Percentiles rank a stretch among this genome's conserved stretches.
Evolutionary conservation across 2,113 vertebrate species (phyloP).

Genomic region (Gnathonemus longibarbis): DNA sequence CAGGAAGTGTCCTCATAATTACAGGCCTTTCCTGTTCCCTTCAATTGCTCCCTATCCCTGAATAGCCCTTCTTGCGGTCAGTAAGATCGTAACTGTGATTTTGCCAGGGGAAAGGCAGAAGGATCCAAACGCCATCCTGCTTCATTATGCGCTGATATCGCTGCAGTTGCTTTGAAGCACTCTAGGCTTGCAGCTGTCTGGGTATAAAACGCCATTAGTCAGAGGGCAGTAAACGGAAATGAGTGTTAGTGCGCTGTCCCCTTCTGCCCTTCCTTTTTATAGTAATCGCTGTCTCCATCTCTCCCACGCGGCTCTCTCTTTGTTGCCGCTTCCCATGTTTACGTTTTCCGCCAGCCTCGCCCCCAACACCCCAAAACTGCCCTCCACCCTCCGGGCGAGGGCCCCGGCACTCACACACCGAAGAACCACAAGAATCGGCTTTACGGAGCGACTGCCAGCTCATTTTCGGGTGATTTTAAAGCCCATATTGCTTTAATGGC

Average conservation of each 20-base stretch:
- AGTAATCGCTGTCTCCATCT: constrained; percentile 34
- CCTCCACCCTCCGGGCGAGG: not conserved
- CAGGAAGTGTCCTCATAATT: constrained; percentile 30
- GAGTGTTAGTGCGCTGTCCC: constrained; percentile 21
- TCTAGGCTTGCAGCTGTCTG: not conserved
- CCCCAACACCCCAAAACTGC: constrained; percentile 1
- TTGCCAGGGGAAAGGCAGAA: not conserved
- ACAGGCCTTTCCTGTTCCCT: constrained; percentile 10
- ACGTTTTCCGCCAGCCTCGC: not conserved
- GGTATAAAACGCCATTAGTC: not conserved
- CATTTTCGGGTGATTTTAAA: constrained; percentile 30
- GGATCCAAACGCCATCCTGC: not conserved
- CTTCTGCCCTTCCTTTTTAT: constrained; percentile 25
- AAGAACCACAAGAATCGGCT: not conserved
- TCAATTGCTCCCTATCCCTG: constrained; percentile 5
- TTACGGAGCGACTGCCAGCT: constrained; percentile 5
- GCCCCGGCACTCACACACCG: constrained; percentile 1
- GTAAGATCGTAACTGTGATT: constrained; percentile 4
- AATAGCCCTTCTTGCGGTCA: constrained; percentile 14
- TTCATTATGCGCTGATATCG: not conserved
- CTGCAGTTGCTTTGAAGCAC: not conserved
- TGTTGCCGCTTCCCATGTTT: constrained; percentile 26
- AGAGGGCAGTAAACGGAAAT: constrained; percentile 1
- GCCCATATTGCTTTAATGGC: constrained; percentile 18
- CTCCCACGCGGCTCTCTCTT: not conserved